phyloP scores from a whole-genome alignment of 1,140 invertebrate species.

The Mesaphorura yosii region DNA sequence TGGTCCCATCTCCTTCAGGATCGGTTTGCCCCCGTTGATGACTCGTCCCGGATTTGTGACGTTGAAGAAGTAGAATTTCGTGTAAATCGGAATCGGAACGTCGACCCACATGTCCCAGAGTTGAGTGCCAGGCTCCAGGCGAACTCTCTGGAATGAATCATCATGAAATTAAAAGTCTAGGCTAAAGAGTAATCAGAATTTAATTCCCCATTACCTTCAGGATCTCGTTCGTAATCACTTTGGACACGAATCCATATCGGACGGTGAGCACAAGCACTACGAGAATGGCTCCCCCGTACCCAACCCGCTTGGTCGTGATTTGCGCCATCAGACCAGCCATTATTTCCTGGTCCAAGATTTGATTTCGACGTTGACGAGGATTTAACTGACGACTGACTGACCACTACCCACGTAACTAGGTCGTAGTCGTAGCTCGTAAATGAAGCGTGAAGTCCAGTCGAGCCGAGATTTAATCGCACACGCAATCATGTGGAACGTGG shows the following conservation, averaged over 20 bases:
- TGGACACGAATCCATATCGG: constrained; percentile 1
- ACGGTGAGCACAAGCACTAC: not conserved
- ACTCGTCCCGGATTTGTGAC: constrained; percentile 39
- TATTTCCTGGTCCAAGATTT: too few relatives aligned
- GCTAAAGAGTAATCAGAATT: not conserved
- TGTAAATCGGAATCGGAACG: constrained; percentile 39
- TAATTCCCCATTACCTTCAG: constrained; percentile 12
- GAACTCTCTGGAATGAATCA: constrained; percentile 5
- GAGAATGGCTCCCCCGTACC: not conserved
- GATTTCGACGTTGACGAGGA: too few relatives aligned
- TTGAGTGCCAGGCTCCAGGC: constrained; percentile 20
- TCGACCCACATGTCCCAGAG: constrained; percentile 36
- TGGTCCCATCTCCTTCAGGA: constrained; percentile 40
- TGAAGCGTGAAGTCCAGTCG: too few relatives aligned
- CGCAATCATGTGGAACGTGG: too few relatives aligned
- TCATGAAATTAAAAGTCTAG: not conserved
- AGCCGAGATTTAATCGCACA: too few relatives aligned
- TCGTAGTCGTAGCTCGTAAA: too few relatives aligned
- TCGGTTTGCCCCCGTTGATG: constrained; percentile 37
- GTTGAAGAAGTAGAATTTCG: constrained; percentile 42
- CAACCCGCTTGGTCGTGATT: not conserved
- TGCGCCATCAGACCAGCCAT: too few relatives aligned
- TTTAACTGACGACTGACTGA: too few relatives aligned
- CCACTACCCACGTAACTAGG: too few relatives aligned
- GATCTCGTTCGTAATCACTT: constrained; percentile 3